Evolutionary conservation across 2,888 invertebrate genomes (phyloP).

Genomic region (Amblyjoppa proteus): DNA sequence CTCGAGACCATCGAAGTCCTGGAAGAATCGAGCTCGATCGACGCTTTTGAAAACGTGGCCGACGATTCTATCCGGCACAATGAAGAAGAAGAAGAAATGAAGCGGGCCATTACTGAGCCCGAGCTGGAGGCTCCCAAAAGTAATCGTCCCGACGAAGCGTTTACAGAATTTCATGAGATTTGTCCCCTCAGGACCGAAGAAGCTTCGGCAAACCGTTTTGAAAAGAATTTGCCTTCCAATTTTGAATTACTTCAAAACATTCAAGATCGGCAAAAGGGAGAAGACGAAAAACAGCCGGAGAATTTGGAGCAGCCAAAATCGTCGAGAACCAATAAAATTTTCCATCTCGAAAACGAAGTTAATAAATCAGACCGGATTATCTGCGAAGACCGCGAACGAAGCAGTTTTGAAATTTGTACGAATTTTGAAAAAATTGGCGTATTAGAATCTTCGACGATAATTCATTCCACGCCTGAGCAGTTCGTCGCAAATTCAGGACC

Average conservation of each 20-base stretch:
- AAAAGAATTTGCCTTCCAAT: background rate
- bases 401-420: background rate
- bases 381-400: background rate
- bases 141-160: background rate
- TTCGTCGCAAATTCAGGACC: conserved; percentile 33
- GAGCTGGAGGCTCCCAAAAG: background rate
- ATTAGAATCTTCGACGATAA: conserved; percentile 11
- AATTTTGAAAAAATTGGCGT: conserved; percentile 39
- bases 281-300: background rate
- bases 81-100: background rate
- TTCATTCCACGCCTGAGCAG: conserved; percentile 47
- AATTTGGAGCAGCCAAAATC: background rate
- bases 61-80: conserved; percentile 2
- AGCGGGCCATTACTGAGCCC: background rate
- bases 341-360: background rate
- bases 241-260: background rate
- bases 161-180: background rate
- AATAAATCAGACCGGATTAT: background rate
- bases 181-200: background rate
- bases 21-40: conserved; percentile 12
- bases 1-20: background rate
- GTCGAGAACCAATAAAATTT: background rate
- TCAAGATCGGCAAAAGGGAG: background rate
- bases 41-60: background rate
- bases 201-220: background rate